Conservation (phyloP, 2,113 vertebrate species). For the Amblyopsis rosae region DNA sequence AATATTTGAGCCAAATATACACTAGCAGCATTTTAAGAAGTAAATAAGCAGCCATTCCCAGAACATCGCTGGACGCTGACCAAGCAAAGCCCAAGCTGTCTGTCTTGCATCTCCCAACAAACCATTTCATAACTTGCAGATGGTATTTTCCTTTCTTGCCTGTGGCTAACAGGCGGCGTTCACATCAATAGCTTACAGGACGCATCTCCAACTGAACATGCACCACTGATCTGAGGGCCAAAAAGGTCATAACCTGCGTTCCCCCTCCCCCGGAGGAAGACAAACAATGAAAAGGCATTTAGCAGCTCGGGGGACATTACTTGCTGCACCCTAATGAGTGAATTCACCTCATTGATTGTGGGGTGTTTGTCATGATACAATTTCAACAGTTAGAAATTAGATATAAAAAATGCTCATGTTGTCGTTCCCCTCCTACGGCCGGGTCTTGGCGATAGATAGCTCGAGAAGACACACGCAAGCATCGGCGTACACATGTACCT, state of each 20-base stretch:
- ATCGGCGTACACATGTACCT: conserved; percentile 34
- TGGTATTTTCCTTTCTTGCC: conserved; percentile 1
- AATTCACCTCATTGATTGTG: conserved; percentile 20
- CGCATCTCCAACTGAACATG: too few species aligned
- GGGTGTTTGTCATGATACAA: conserved; percentile 20
- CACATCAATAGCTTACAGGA: conserved; percentile 15
- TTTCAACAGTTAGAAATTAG: conserved; percentile 15
- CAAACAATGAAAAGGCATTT: conserved; percentile 38
- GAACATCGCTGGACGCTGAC: conserved; percentile 29
- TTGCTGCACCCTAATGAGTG: background rate
- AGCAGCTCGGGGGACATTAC: conserved; percentile 30
- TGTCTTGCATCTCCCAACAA: conserved; percentile 4
- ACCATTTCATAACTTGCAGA: conserved; percentile 12
- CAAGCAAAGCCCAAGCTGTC: conserved; percentile 16
- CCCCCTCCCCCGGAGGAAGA: conserved; percentile 11
- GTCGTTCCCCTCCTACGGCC: conserved; percentile 38
- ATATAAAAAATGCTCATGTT: conserved; percentile 15
- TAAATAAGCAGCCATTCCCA: conserved; percentile 48
- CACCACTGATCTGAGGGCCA: conserved; percentile 14
- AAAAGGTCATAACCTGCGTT: conserved; percentile 16
- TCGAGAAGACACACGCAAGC: conserved; percentile 43
- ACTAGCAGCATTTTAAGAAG: conserved; percentile 66
- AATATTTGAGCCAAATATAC: conserved; percentile 61
- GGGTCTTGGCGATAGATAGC: conserved; percentile 37
- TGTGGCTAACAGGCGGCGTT: conserved; percentile 5